Base-by-base conservation (phyloP, 2,113 vertebrate species). In the Deroptyus accipitrinus region DNA sequence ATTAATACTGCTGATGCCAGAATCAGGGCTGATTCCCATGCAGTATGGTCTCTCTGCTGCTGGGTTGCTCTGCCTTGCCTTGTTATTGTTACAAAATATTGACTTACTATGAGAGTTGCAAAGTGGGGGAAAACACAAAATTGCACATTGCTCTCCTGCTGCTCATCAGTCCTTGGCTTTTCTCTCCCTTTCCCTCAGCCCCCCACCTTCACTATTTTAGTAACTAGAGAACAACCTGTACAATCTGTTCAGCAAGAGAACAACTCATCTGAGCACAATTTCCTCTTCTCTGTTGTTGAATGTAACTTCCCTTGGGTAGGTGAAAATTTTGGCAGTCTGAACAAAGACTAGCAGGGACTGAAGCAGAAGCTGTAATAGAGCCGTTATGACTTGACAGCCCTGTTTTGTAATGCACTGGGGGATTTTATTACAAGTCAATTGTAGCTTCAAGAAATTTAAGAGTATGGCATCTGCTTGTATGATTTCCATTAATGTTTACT, bases 351-450 rank as follows among this genome's bases (percentile, higher is more conserved):
- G 10, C 63, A 88, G 49, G 54, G 89, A 27, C 76, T 35, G 82
- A 90, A 87, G 94, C 93, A 97, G 96, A 73, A 97, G 96, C 70
- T 52, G 62, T 70, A 92, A 97, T 93, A 61, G 95, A 97, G 88
- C 94, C 93, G 88, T 97, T 95, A 81, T 13, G 51, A 55, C 78
- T 90, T 95, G 93, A 96, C 96, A 97, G 92, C 87, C 73, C 73
- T 68, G 94, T 39, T 96, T 92, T 91, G 83, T 63, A 86, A 92
- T 22, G 49, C 94, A 42, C 55, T 2, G 14, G 73, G 91, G 95
- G 77, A 44, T 86, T 96, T 94, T 86, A 68, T 88, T 95, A 86
- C 83, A 68, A 94, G 70, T 81, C 78, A 92, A 39, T 82, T 91
- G 94, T 39, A 92, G 86, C 89, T 95, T 83, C 49, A 46, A 96